Evolutionary conservation across 1,140 invertebrate genomes (phyloP).

Genomic region (Psix sp.): DNA sequence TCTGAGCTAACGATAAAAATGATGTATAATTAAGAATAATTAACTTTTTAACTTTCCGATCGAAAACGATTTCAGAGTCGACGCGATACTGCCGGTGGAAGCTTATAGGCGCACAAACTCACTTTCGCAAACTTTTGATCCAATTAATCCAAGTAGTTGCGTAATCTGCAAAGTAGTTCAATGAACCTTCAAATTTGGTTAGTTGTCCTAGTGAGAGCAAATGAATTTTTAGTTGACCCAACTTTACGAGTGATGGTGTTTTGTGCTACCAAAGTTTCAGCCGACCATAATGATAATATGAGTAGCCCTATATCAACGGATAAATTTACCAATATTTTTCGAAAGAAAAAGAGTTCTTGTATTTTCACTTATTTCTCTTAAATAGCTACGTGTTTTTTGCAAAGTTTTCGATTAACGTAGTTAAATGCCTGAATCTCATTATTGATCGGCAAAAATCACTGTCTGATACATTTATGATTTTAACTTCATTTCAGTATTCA

Average conservation of each 20-base stretch:
- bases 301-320: background rate
- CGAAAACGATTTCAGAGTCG: conserved; percentile 2
- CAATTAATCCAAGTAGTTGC: conserved; percentile 36
- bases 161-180: conserved; percentile 40
- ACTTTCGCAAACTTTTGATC: conserved; percentile 28
- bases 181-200: conserved; percentile 42
- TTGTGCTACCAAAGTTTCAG: conserved; percentile 6
- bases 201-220: conserved; percentile 17
- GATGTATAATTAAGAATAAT: conserved; percentile 2
- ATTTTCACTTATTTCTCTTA: conserved; percentile 4
- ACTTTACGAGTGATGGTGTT: conserved; percentile 9
- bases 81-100: background rate
- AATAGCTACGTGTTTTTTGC: no score
- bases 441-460: no score
- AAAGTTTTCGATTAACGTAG: no score
- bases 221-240: conserved; percentile 27
- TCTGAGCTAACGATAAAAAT: no score
- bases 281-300: background rate
- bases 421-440: no score
- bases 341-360: no score
- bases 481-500: conserved; percentile 17
- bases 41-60: background rate
- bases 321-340: background rate
- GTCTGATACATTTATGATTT: no score
- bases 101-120: conserved; percentile 13